Base-by-base conservation (phyloP, 2,113 vertebrate genomes). In the Cyphomyrus plagiostoma region DNA sequence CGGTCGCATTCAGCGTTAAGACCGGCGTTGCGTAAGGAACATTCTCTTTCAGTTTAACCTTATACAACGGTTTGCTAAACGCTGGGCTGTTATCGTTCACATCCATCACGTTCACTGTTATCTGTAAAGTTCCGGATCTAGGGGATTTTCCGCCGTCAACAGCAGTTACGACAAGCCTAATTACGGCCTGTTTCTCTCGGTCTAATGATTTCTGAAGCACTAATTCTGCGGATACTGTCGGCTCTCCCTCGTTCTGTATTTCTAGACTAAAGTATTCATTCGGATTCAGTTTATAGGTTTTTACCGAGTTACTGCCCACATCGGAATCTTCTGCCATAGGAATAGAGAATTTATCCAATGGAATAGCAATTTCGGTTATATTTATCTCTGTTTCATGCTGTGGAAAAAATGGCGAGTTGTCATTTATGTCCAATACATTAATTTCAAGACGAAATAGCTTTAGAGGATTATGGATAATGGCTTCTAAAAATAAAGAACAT, bases 261-360 rank as follows among this genome's bases (percentile, higher is more conserved):
- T 91, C 92, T 52, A 92, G n/a, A 5, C 90, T 89, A 45, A 92
- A 91, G 30, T 91, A 70, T 86, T 91, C 91, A 62, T 62, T 92
- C 6, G 89, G 56, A 66, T 56, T 90, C 45, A 92, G 84, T 56
- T 92, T 92, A 56, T 92, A 92, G 85, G 48, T 89, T 86, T 91
- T 92, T 17, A 92, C 88, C 42, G 92, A 90, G 39, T 89, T 49
- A 48, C 45, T 52, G 48, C 85, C 85, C 48, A 87, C 85, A 87
- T 87, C 85, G 13, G 26, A 49, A 87, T 87, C 85, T 30, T 87
- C 85, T 26, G 85, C 85, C n/a, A 87, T 6, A 30, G 49, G 49
- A 48, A 87, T 6, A 52, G 48, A 52, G 48, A 87, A 87, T 87
- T 26, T 87, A 49, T 87, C 85, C 15, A 49, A n/a, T 35, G 17